A percentile compares a stretch with the other conserved stretches of the same genome.
These are phyloP conservation scores for Clusia tigrina DNA, from an alignment of 2,888 invertebrate species.

Conservation along the genomic window DNA sequence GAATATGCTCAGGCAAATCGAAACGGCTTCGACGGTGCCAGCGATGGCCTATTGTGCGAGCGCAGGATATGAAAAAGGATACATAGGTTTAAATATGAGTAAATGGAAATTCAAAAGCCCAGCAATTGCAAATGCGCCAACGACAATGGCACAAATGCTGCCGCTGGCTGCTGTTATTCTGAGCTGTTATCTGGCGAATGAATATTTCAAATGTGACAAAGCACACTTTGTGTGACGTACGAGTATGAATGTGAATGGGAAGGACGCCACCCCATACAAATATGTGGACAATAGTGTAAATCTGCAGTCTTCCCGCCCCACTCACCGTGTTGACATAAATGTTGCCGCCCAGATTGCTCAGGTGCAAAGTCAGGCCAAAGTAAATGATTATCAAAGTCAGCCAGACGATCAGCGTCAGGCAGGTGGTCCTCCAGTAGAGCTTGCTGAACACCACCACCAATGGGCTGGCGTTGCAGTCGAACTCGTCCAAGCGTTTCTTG, in stretches of 20 bases:
- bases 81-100: not conserved
- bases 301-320: slow-evolving; percentile 20
- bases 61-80: not conserved
- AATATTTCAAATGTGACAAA: not conserved
- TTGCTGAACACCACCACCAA: slow-evolving; percentile 74
- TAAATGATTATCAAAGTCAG: slow-evolving; percentile 79
- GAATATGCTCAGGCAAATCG: slow-evolving; percentile 76
- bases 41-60: slow-evolving; percentile 66
- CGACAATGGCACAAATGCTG: not conserved
- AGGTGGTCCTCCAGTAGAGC: slow-evolving; percentile 72
- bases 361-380: slow-evolving; percentile 79
- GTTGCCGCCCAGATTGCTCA: slow-evolving; percentile 77
- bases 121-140: not conserved
- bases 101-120: not conserved
- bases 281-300: no score
- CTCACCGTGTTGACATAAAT: slow-evolving; percentile 75
- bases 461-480: slow-evolving; percentile 63
- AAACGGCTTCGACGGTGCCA: slow-evolving; percentile 77
- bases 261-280: no score
- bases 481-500: not conserved
- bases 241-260: no score
- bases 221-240: no score
- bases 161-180: no score
- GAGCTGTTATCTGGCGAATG: not conserved
- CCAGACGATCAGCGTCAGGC: slow-evolving; percentile 76